Evolutionary conservation across 2,888 invertebrate species (phyloP), one percentile per base, ranked within the genome.

Genomic region (Xanthorhoe spadicearia): DNA sequence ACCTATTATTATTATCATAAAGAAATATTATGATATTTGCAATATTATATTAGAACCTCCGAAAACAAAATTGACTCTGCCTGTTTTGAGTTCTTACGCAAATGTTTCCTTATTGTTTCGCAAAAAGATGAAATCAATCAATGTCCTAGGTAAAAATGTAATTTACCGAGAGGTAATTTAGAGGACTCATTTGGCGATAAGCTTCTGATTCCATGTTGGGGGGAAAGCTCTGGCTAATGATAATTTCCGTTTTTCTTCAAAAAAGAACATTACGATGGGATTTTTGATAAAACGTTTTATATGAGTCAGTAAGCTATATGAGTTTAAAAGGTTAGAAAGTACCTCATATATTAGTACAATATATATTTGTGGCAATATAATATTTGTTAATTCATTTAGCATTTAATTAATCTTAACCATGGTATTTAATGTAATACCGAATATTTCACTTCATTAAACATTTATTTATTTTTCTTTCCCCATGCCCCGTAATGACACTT

Each of bases 141-240:
- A 63, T 62, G 64, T 71, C 66, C 52, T 48, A 61, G 48, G 68
- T 58, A 68, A 69, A 64, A 69, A 71, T 71, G 66, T 65, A 68
- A 71, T 68, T 69, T 71, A 69, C 50, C 32, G 60, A 66, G 63
- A 66, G 65, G 67, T 72, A 67, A 69, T 60, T 66, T 66, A 68
- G 66, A 51, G 65, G 61, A 65, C 66, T 71, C 66, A 73, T 70
- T 71, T 71, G 67, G 70, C 69, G 69, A 73, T 71, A 73, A 71
- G 71, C 73, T 70, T 67, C 65, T 68, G 69, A 71, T 67, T 71
- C 35, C 19, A 51, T 66, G 62, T 61, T 53, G 49, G 64, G 64
- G 66, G 57, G 66, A 68, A 71, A 67, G 64, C 63, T 66, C 63
- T 46, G 35, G 59, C 64, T 69, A 69, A 69, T 68, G 68, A 69